Evolutionary conservation across 2,797 vertebrate genomes (phyloP).

Genomic region (Pipistrellus pipistrellus): DNA sequence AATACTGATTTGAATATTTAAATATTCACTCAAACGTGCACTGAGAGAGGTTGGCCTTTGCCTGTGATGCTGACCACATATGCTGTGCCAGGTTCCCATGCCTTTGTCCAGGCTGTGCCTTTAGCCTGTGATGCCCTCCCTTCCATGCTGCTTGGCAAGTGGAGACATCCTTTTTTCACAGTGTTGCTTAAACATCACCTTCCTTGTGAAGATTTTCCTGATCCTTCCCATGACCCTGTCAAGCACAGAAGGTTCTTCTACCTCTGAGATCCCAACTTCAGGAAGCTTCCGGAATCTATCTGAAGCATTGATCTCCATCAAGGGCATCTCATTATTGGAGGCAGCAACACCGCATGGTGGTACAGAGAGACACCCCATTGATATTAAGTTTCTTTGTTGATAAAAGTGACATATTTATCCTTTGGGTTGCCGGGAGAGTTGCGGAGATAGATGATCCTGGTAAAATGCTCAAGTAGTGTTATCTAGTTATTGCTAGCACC

Average conservation of each 20-base stretch:
- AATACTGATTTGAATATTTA: conserved; percentile 13
- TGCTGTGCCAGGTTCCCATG: too few relatives aligned
- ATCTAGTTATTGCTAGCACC: not conserved
- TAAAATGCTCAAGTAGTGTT: not conserved
- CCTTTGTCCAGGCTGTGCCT: not conserved
- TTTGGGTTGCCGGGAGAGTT: not conserved
- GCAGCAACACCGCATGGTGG: not conserved
- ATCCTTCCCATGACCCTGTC: not conserved
- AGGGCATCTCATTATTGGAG: too few relatives aligned
- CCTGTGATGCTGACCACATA: not conserved
- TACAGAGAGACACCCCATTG: not conserved
- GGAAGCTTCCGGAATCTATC: not conserved
- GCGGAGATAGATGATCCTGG: not conserved
- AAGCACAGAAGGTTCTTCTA: not conserved
- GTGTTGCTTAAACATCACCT: not conserved
- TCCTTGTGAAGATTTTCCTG: not conserved
- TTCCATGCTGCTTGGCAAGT: not conserved
- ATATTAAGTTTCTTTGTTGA: not conserved
- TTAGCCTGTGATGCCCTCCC: too few relatives aligned
- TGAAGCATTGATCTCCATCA: not conserved
- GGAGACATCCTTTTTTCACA: not conserved
- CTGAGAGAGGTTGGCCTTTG: not conserved
- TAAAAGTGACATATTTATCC: not conserved
- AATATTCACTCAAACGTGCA: not conserved
- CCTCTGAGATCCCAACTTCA: not conserved